Percentiles rank a stretch among this genome's conserved stretches.
These are phyloP conservation scores for Oceanites oceanicus DNA, from an alignment of 2,113 vertebrate species.

Conservation along the genomic window DNA sequence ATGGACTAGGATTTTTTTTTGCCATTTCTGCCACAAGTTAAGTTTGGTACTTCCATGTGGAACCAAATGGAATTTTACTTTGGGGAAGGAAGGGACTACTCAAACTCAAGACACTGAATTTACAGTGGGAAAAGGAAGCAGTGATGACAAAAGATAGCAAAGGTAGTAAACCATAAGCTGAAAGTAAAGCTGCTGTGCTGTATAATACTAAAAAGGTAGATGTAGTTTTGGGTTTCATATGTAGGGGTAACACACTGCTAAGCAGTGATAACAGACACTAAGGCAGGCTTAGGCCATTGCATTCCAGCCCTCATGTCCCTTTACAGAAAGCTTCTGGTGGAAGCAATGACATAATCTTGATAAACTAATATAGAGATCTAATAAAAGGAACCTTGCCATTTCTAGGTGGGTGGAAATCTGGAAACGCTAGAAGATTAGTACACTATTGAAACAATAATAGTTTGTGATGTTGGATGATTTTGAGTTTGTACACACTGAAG, in stretches of 20 bases:
- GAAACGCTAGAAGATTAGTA: background rate
- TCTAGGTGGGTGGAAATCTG: background rate
- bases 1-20: background rate
- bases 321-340: background rate
- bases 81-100: background rate
- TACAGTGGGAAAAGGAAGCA: background rate
- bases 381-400: background rate
- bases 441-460: background rate
- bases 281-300: background rate
- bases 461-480: background rate
- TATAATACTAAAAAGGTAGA: background rate
- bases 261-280: background rate
- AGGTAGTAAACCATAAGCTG: background rate
- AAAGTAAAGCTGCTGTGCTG: background rate
- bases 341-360: background rate
- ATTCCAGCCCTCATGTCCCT: background rate
- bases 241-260: background rate
- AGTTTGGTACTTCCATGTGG: background rate
- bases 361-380: background rate
- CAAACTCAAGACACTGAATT: background rate
- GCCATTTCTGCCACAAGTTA: background rate
- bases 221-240: background rate
- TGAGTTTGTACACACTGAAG: background rate
- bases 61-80: background rate
- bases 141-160: background rate